Evolutionary conservation across 2,888 invertebrate genomes (phyloP), one percentile per base, ranked within the genome.

Genomic region (Monochamus alternatus): DNA sequence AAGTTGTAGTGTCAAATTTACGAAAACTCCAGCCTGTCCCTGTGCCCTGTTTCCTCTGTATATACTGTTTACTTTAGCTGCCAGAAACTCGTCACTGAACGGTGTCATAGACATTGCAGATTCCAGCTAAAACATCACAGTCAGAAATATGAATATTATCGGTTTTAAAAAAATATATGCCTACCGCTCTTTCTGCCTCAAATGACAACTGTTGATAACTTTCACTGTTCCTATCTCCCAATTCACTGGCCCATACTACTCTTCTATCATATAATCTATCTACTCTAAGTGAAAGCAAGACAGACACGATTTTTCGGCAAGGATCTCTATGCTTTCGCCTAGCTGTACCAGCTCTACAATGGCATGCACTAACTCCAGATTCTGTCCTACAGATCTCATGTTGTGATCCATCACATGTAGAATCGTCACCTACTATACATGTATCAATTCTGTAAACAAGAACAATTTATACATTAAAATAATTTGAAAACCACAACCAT

Each of bases 51-150:
- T 94, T 0, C 94, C 94, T 10, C 92, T 91, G 86, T 95, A 95
- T 8, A 97, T 93, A 12, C 93, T 92, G 87, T 96, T 97, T 0
- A 97, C 93, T 71, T 92, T 91, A 0, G 95, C 93, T 59, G 95
- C 94, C 87, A 97, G 92, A 87, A 96, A 97, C 83, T 95, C 95
- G 84, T 96, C 95, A 0, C 96, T 95, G 86, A 96, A 95, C 0
- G 96, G 96, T 0, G 97, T 97, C 95, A 97, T 96, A 0, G 96
- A 95, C 92, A 97, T 95, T 0, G 97, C 95, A 0, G 97, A 96
- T 88, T 96, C 96, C 86, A 97, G 92, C 97, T 97, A 87, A 9
- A 87, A 81, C 12, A 47, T 55, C 31, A 72, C n/a, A 66, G 38
- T 75, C 32, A 65, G n/a, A 10, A 68, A 30, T 31, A 51, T 44